Percentiles rank a stretch among this genome's conserved stretches.
Evolutionary conservation across 64 coral and sea anemone species (phyloP).

Genomic region (Porites lutea): DNA sequence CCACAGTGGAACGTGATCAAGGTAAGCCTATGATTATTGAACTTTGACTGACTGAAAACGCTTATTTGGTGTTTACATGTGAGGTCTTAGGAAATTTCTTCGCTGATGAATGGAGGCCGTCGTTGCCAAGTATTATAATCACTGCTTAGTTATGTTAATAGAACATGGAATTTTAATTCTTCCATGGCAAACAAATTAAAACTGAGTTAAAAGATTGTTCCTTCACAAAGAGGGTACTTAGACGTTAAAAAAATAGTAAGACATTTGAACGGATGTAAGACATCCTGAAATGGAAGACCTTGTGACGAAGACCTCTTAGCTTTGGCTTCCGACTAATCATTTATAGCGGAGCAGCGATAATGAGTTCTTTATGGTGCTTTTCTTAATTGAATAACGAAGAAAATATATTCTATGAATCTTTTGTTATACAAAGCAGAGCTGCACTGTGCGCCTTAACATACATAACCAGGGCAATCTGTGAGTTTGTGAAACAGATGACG

Average conservation of each 20-base stretch:
- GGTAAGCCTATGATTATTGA: conserved; percentile 24
- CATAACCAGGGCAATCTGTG: neutral
- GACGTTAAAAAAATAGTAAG: neutral
- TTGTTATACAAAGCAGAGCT: conserved; percentile 8
- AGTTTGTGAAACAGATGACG: neutral
- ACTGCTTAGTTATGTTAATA: neutral
- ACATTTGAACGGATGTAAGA: neutral
- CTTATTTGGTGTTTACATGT: neutral
- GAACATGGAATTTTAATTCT: neutral
- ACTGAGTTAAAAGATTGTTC: no score
- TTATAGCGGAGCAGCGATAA: neutral
- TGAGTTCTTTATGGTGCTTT: neutral
- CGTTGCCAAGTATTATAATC: neutral
- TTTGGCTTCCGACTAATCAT: neutral
- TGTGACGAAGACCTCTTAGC: neutral
- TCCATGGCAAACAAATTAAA: no score
- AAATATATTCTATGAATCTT: neutral
- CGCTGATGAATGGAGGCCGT: neutral
- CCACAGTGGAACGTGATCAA: neutral
- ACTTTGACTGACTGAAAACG: neutral
- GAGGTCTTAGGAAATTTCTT: neutral
- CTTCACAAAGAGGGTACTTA: no score
- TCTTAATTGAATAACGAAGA: neutral
- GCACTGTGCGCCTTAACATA: neutral
- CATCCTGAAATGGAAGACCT: neutral